Base-by-base conservation (phyloP, 1,140 invertebrate species). In the Riptortus pedestris region DNA sequence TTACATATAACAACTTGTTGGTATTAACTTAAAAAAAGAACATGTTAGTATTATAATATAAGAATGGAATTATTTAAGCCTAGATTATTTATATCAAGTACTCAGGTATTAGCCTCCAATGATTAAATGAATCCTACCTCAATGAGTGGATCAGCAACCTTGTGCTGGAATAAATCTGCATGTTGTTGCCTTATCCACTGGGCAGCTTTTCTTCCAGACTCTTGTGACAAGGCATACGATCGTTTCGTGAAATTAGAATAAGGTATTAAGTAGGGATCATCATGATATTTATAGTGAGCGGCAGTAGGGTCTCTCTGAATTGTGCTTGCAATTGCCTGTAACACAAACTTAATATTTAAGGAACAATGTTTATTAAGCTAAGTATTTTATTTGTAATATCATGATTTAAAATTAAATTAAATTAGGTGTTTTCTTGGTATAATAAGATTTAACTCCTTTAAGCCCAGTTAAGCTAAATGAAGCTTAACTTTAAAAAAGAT, bases 231-330 rank as follows among this genome's bases (percentile, higher is more conserved):
- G 7, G 88, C 83, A 78, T 80, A 94, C 0, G 78, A 75, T 67
- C 90, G 74, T 75, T 92, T 88, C 4, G 79, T 73, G 47, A 77
- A 71, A 74, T 85, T 87, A n/a, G 86, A 89, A 52, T 77, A 73
- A n/a, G 92, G 92, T 68, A 87, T 86, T 2, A 95, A 76, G 73
- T 80, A 93, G 4, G 92, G 91, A 77, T 96, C 93, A 81, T 96
- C 91, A 70, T 90, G 85, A 73, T 84, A 95, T 73, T 88, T 90
- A 72, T 90, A 94, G 74, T 90, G 85, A 22, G 88, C 77, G n/a
- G 86, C 88, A 18, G 85, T 90, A 29, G 80, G 78, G 77, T 94
- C 91, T 27, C 80, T 74, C 29, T 79, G 78, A 20, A 91, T 80
- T 1, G 88, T 91, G 65, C 78, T 80, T 31, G 87, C 83, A 66